Percentiles rank a stretch among this genome's conserved stretches.
These are phyloP conservation scores for Channa striata DNA, from an alignment of 2,797 vertebrate genomes.

Conservation along the genomic window DNA sequence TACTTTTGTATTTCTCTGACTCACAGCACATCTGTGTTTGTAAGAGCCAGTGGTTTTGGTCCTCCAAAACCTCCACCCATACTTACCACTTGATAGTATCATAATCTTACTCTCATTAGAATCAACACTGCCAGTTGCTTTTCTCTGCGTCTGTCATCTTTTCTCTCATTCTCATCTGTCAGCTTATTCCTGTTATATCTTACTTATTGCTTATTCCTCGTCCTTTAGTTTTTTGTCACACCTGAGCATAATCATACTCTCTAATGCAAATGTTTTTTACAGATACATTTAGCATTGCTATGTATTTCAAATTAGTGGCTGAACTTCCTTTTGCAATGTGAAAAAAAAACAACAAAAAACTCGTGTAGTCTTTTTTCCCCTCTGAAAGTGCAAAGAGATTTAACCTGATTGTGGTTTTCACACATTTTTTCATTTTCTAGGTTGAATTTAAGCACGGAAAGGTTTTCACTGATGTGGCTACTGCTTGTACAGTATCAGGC, in stretches of 20 bases:
- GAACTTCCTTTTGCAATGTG: constrained; percentile 1
- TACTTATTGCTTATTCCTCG: not conserved
- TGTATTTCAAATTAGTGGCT: not conserved
- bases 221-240: not conserved
- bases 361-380: constrained; percentile 5
- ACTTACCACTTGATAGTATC: constrained; percentile 86
- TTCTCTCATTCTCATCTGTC: not conserved
- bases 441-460: constrained; percentile 60
- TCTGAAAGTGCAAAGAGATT: constrained; percentile 49
- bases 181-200: not conserved
- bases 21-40: constrained; percentile 81
- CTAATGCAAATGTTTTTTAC: not conserved
- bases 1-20: constrained; percentile 74
- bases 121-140: constrained; percentile 46
- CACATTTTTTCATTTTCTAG: constrained; percentile 66
- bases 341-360: not conserved
- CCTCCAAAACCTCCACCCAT: constrained; percentile 85
- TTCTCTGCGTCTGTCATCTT: constrained; percentile 15
- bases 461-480: constrained; percentile 44
- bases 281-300: not conserved
- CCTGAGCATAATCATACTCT: not conserved
- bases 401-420: constrained; percentile 78
- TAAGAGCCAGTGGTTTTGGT: constrained; percentile 84
- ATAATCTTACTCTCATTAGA: constrained; percentile 77
- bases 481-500: constrained; percentile 1